Evolutionary conservation across 2,888 invertebrate species (phyloP), one percentile per base, ranked within the genome.

Genomic region (Drosophila acutilabella): DNA sequence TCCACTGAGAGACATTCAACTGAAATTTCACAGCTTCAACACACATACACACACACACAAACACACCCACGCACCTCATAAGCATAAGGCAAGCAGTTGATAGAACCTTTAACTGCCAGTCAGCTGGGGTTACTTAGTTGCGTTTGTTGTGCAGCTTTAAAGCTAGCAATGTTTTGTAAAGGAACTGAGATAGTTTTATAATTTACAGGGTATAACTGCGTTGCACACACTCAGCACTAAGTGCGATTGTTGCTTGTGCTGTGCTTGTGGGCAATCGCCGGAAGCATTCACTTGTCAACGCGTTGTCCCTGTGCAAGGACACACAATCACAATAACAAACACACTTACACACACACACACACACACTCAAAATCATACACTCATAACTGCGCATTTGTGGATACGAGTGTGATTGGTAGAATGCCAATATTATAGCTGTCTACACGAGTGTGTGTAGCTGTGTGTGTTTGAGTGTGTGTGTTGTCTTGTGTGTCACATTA

Each of bases 1-100:
- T 83, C 83, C 87, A 83, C 81, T 70, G 89, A 88, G 83, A 77
- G 72, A 77, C 81, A 88, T 83, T 88, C 80, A 82, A 86, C 80
- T 82, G 71, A 85, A 82, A 88, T 82, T 77, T 70, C 54, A 44
- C 68, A 71, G 67, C 60, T 68, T 52, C 57, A 38, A 30, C 59
- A 20, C 45, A 57, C 44, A 42, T 44, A 50, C 52, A 60, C 36
- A 51, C 44, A 47, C 40, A 36, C 48, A 64, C 65, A 42, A 26
- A 62, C 52, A 18, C 48, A 42, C 33, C 23, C 50, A 69, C 59
- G 36, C 40, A 70, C 61, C 20, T 8, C 2, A 16, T 16, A 16
- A 56, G 33, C 45, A 42, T 18, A 71, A 33, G 71, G 41, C n/a
- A 52, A 45, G 26, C 44, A 30, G n/a, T 48, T 30, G 8, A 20